Evolutionary conservation across 2,113 vertebrate genomes (phyloP).

Genomic region (Rhodinocichla rosea): DNA sequence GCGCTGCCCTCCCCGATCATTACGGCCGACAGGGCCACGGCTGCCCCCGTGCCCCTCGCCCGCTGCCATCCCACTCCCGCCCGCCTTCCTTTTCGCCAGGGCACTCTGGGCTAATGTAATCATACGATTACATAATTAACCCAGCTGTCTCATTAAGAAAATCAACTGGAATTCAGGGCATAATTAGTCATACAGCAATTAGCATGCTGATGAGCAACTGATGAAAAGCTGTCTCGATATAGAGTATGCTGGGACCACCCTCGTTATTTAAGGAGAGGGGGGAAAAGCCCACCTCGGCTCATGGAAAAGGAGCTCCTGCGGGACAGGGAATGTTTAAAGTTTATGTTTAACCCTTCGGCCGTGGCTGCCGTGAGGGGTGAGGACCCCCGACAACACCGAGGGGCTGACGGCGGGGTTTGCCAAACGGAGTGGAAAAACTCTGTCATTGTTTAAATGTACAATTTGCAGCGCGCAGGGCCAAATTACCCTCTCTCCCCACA

Average conservation of each 20-base stretch:
- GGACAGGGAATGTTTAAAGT: background rate
- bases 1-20: background rate
- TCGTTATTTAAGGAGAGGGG: conserved; percentile 42
- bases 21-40: background rate
- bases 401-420: background rate
- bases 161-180: conserved; percentile 91
- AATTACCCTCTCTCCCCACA: background rate
- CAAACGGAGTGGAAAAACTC: background rate
- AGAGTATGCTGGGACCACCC: conserved; percentile 76
- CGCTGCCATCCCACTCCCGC: conserved; percentile 60
- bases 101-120: conserved; percentile 86
- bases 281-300: background rate
- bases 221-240: conserved; percentile 80
- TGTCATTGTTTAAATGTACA: background rate
- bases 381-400: background rate
- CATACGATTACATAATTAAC: conserved; percentile 93
- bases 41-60: conserved; percentile 6
- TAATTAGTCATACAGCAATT: conserved; percentile 92
- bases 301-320: background rate
- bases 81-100: conserved; percentile 71
- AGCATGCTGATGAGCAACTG: conserved; percentile 84
- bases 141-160: conserved; percentile 93
- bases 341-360: background rate
- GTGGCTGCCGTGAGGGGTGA: background rate
- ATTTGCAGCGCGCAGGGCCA: background rate